These are phyloP conservation scores for Apodemus agrarius DNA, from an alignment of 2,797 vertebrate genomes.

Conservation along the genomic window DNA sequence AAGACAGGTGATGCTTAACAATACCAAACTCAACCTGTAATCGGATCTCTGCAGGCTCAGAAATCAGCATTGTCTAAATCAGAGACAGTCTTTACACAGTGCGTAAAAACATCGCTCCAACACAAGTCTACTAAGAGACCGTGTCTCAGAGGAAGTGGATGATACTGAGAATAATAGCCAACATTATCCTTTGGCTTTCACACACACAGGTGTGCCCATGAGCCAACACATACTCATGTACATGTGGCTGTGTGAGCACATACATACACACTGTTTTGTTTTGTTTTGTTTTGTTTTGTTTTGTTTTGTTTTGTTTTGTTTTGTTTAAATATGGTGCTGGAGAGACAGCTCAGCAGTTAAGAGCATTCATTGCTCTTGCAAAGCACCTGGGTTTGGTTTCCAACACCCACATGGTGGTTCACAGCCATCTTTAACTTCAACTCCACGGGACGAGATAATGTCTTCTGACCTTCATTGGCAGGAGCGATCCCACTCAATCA, in stretches of 20 bases:
- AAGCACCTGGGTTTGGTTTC: neutral
- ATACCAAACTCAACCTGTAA: neutral
- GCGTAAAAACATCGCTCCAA: neutral
- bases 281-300: too few relatives aligned
- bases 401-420: neutral
- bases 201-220: neutral
- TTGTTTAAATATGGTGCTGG: neutral
- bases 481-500: neutral
- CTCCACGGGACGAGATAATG: neutral
- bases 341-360: neutral
- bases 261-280: neutral
- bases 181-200: neutral
- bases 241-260: neutral
- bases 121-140: neutral
- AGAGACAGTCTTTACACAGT: neutral
- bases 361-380: too few relatives aligned
- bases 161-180: neutral
- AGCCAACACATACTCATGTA: too few relatives aligned
- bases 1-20: neutral
- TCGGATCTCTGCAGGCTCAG: neutral
- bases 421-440: neutral
- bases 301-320: too few relatives aligned
- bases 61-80: neutral
- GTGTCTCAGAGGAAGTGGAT: neutral
- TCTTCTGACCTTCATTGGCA: neutral